phyloP scores from a whole-genome alignment of 2,888 invertebrate species.

The Ochropleura leucogaster region DNA sequence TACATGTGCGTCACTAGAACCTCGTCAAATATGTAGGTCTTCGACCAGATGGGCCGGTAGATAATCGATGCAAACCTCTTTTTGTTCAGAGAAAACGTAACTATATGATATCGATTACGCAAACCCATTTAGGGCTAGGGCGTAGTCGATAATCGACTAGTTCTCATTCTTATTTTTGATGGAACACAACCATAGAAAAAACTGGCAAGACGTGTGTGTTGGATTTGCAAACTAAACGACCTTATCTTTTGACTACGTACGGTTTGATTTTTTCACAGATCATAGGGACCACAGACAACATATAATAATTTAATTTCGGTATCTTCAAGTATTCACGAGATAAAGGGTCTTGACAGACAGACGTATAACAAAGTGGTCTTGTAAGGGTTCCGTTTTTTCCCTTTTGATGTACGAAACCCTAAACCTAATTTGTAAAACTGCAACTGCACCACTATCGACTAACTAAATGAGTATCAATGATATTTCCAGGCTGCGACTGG shows the following conservation, averaged over 20 bases:
- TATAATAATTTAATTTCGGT: too few relatives aligned
- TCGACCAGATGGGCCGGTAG: background rate
- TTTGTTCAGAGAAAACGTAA: background rate
- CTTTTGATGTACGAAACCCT: too few relatives aligned
- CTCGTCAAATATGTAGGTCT: background rate
- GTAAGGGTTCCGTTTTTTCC: too few relatives aligned
- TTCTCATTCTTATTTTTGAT: background rate
- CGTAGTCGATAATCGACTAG: background rate
- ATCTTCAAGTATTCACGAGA: too few relatives aligned
- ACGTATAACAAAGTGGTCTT: too few relatives aligned
- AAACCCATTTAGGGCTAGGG: background rate
- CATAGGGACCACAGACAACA: too few relatives aligned
- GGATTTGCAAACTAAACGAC: too few relatives aligned
- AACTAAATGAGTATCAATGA: background rate
- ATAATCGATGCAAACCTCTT: background rate
- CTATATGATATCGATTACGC: background rate
- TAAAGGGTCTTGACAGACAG: too few relatives aligned
- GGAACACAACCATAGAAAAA: background rate
- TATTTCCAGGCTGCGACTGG: conserved; percentile 94
- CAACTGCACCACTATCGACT: background rate
- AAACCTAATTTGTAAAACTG: background rate
- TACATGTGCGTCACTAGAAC: background rate
- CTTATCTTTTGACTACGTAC: too few relatives aligned
- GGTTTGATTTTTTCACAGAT: too few relatives aligned
- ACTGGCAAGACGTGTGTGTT: too few relatives aligned